Evolutionary conservation across 2,888 invertebrate species (phyloP).

Genomic region (Caenorhabditis zanzibari): DNA sequence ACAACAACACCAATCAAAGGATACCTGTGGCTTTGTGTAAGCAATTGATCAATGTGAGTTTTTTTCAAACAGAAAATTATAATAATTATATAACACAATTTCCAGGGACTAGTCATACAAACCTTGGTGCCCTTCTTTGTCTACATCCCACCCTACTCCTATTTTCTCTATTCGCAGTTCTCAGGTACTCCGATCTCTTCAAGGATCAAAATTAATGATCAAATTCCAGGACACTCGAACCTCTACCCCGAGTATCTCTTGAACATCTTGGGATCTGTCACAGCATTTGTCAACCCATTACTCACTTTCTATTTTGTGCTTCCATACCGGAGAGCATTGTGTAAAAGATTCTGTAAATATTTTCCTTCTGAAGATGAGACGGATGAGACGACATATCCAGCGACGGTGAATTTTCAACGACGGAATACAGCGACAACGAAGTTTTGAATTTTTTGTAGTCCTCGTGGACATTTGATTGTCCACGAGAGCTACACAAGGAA

Average conservation of each 20-base stretch:
- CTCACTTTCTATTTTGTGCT: conserved; percentile 58
- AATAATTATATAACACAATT: too few species aligned
- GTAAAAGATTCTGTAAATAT: conserved; percentile 21
- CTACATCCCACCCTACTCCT: conserved; percentile 48
- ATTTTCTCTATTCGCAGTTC: conserved; percentile 25
- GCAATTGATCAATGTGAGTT: conserved; percentile 46
- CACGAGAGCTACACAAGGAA: too few species aligned
- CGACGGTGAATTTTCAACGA: conserved; percentile 13
- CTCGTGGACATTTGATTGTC: too few species aligned
- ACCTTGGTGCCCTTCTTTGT: conserved; percentile 49
- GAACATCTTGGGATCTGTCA: conserved; percentile 42
- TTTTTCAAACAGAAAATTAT: not conserved
- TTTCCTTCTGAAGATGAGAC: conserved; percentile 38
- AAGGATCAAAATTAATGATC: not conserved
- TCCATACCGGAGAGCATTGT: conserved; percentile 46
- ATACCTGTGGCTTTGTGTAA: conserved; percentile 49
- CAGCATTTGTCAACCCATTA: conserved; percentile 46
- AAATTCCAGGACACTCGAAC: conserved; percentile 24
- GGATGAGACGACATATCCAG: conserved; percentile 15
- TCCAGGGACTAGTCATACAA: conserved; percentile 51
- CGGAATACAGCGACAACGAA: not conserved
- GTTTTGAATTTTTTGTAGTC: not conserved
- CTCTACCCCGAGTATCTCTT: conserved; percentile 41
- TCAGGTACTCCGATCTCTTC: not conserved
- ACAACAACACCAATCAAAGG: conserved; percentile 20